Percentiles rank a stretch among this genome's conserved stretches.
Conservation (phyloP, 1,140 invertebrate genomes). For the Brachystomella parvula region DNA sequence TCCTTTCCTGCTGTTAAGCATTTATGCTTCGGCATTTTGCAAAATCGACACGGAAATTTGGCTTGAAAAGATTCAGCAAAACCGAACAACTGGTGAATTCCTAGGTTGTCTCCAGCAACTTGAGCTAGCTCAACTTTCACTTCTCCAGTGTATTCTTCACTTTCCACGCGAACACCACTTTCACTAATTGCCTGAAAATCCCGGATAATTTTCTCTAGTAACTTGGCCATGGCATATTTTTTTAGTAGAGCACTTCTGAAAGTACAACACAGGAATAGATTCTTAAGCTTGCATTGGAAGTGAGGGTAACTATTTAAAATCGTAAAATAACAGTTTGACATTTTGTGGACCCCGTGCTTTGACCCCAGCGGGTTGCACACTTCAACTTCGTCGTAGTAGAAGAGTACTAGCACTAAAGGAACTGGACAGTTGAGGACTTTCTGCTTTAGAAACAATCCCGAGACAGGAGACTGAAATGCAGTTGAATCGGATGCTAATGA, state of each 20-base stretch:
- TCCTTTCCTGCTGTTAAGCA: no score
- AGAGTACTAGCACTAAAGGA: neutral
- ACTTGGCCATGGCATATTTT: neutral
- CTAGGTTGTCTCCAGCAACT: slow-evolving; percentile 42
- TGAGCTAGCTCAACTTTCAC: slow-evolving; percentile 39
- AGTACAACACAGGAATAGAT: slow-evolving; percentile 11
- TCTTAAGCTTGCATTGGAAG: slow-evolving; percentile 7
- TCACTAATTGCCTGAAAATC: slow-evolving; percentile 38
- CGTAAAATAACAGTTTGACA: slow-evolving; percentile 7
- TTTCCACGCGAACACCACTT: slow-evolving; percentile 36
- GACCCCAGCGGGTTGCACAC: slow-evolving; percentile 18
- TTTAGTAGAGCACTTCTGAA: slow-evolving; percentile 1
- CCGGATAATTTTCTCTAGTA: slow-evolving; percentile 21
- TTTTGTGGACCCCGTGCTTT: neutral
- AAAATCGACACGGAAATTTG: slow-evolving; percentile 39
- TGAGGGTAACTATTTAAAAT: neutral
- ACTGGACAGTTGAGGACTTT: neutral
- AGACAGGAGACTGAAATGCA: no score
- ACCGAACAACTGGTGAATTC: slow-evolving; percentile 40
- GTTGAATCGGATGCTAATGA: no score
- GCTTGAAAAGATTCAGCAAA: slow-evolving; percentile 39
- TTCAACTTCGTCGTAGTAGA: slow-evolving; percentile 22
- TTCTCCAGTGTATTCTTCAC: slow-evolving; percentile 16
- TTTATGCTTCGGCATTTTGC: slow-evolving; percentile 24
- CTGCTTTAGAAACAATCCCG: no score